Conservation (phyloP, 2,113 vertebrate genomes). For the Tyto alba region DNA sequence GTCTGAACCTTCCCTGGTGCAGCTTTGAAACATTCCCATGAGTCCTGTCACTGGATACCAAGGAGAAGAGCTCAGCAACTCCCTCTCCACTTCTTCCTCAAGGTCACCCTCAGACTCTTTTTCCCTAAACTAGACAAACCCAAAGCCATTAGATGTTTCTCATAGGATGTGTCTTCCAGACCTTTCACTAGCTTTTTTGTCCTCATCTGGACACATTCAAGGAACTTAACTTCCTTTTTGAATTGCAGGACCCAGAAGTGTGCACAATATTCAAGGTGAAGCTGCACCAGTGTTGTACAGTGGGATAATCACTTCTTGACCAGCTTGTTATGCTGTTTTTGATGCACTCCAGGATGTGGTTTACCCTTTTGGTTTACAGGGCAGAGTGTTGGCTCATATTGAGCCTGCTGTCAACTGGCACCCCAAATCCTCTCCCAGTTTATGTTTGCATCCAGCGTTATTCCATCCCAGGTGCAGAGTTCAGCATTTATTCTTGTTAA, state of each 20-base stretch:
- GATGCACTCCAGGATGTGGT: background rate
- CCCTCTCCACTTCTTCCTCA: background rate
- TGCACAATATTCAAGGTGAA: no score
- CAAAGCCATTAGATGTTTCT: background rate
- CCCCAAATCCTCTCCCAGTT: background rate
- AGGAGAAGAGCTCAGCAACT: background rate
- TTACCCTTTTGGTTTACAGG: background rate
- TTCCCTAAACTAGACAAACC: background rate
- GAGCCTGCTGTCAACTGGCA: background rate
- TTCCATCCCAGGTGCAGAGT: background rate
- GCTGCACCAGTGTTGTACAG: background rate
- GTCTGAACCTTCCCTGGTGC: background rate
- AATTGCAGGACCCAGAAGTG: background rate
- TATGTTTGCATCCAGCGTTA: rapidly evolving
- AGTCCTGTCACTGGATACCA: no score
- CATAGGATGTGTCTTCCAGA: background rate
- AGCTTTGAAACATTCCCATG: background rate
- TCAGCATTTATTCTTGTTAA: background rate
- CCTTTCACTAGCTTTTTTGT: background rate
- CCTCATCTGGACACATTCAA: background rate
- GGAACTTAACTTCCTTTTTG: background rate
- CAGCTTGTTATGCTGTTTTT: rapidly evolving
- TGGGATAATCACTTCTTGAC: background rate
- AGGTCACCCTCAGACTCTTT: background rate
- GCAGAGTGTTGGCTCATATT: background rate